Base-by-base conservation (phyloP, 2,888 invertebrate genomes). In the Deilephila elpenor region DNA sequence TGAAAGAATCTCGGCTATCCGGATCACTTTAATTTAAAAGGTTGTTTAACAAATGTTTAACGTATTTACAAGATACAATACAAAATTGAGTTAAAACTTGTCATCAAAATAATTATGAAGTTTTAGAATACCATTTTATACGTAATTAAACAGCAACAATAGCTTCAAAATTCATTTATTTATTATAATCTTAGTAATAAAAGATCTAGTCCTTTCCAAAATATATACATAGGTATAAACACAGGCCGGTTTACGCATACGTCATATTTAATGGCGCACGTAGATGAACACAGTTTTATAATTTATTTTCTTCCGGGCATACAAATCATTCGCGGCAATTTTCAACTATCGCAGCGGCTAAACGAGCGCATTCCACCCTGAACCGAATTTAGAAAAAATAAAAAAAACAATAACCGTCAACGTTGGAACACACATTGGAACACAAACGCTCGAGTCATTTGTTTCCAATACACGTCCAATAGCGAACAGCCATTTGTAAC, bases 401-500 rank as follows among this genome's bases (percentile, higher is more conserved):
- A 64, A 64, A 64, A 72, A 67, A 73, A 74, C 71, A 71, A 72
- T 73, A 75, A 75, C 73, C 29, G 29, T 73, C 74, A 56, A 59
- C 62, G 59, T 71, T 71, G 61, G 44, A 72, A 74, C 72, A 62
- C 70, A 59, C 62, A 37, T 71, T 71, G 61, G 44, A 72, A 74
- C 72, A 62, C 70, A 71, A 76, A 75, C 71, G 83, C 81, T 80
- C 82, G 85, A 84, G 85, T 89, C 90, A 91, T 93, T 92, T 92
- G 89, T 93, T 92, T 90, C 87, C 89, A 88, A 92, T 91, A 88
- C 82, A 84, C 89, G 85, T 86, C 89, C 90, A 88, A 90, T 92
- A 87, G 87, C 82, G 82, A 86, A 88, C 84, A 82, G 85, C 90
- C 84, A 93, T 93, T 93, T 93, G 91, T 91, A 88, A 88, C 87